These are phyloP conservation scores for Sitophilus oryzae DNA, from an alignment of 1,140 invertebrate species.

Conservation along the genomic window DNA sequence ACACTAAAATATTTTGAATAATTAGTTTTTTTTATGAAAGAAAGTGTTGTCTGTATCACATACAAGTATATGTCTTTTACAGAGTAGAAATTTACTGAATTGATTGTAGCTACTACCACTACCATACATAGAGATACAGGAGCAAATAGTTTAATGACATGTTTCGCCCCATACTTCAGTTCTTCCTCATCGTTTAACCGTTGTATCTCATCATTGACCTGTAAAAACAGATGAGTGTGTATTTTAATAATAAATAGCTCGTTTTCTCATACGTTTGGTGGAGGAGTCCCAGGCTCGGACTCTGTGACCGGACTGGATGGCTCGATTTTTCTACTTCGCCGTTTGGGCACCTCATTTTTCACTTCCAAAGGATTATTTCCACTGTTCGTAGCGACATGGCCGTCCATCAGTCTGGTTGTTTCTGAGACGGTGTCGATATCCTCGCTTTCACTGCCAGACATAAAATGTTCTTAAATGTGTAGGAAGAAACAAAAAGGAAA, in stretches of 20 bases:
- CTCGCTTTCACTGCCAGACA: conserved; percentile 37
- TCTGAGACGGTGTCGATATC: conserved; percentile 52
- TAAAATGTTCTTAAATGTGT: conserved; percentile 15
- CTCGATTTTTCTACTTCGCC: conserved; percentile 5
- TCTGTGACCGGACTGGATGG: not conserved
- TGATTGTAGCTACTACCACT: conserved; percentile 93
- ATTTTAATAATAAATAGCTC: too few relatives aligned
- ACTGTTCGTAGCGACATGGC: conserved; percentile 54
- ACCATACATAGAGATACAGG: conserved; percentile 97
- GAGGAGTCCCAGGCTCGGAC: not conserved
- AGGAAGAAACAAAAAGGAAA: not conserved
- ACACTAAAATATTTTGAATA: too few relatives aligned
- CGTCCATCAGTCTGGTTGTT: conserved; percentile 73
- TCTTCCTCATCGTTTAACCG: conserved; percentile 76
- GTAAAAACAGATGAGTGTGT: not conserved
- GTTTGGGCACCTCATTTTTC: conserved; percentile 17
- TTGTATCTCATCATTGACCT: conserved; percentile 5
- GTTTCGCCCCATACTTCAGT: conserved; percentile 94
- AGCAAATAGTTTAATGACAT: conserved; percentile 97
- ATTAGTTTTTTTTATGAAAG: conserved; percentile 50
- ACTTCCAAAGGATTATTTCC: conserved; percentile 23
- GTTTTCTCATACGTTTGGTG: not conserved
- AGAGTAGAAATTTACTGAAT: conserved; percentile 87
- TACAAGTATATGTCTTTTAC: conserved; percentile 90
- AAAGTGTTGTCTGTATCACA: conserved; percentile 47